These are phyloP conservation scores for Eutrigla gurnardus DNA, from an alignment of 2,797 vertebrate genomes.

Conservation along the genomic window DNA sequence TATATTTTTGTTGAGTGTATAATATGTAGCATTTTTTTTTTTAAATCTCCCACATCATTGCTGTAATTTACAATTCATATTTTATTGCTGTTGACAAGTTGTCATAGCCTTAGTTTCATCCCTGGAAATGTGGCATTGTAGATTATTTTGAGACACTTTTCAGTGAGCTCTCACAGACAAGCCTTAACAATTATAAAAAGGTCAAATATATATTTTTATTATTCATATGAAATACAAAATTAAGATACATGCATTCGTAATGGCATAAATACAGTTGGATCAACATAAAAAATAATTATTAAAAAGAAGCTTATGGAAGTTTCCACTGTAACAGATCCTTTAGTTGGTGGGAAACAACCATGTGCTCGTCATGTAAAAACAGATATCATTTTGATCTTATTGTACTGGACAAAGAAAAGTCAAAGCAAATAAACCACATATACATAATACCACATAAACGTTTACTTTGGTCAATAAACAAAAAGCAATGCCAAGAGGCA, in stretches of 20 bases:
- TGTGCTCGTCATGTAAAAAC: slow-evolving; percentile 38
- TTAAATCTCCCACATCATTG: neutral
- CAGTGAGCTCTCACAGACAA: neutral
- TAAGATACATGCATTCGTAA: slow-evolving; percentile 78
- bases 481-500: slow-evolving; percentile 13
- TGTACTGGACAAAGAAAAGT: slow-evolving; percentile 30
- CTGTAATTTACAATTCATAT: neutral
- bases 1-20: too few relatives aligned
- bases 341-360: slow-evolving; percentile 26
- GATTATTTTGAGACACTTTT: neutral
- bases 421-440: slow-evolving; percentile 49
- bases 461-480: slow-evolving; percentile 64
- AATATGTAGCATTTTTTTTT: neutral
- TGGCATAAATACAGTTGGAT: slow-evolving; percentile 75
- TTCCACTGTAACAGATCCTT: slow-evolving; percentile 33
- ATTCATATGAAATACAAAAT: slow-evolving; percentile 80
- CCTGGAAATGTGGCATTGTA: neutral
- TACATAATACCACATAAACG: slow-evolving; percentile 49
- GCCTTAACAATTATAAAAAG: neutral
- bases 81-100: neutral
- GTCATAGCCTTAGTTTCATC: neutral
- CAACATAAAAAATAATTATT: slow-evolving; percentile 34
- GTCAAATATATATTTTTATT: slow-evolving; percentile 75
- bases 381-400: slow-evolving; percentile 20
- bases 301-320: slow-evolving; percentile 9